These are phyloP conservation scores for Heliconius sara DNA, from an alignment of 2,888 invertebrate genomes.

Conservation along the genomic window DNA sequence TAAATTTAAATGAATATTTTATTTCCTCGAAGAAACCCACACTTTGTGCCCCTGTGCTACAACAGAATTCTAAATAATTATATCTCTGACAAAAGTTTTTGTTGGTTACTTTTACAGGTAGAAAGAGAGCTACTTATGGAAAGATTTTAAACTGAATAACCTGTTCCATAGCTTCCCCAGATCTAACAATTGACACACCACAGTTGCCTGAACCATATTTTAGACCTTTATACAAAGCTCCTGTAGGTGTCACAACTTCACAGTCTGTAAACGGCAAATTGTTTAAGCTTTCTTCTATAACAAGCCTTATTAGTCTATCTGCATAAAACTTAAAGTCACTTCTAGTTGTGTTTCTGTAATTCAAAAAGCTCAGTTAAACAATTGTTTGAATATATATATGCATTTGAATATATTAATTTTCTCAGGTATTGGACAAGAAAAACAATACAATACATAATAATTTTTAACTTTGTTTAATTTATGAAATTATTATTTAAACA, in stretches of 20 bases:
- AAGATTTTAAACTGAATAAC: constrained; percentile 57
- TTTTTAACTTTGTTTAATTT: too few relatives aligned
- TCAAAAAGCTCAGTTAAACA: neutral
- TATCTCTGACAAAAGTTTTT: too few relatives aligned
- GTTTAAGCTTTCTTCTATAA: constrained; percentile 99
- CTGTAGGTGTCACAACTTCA: constrained; percentile 96
- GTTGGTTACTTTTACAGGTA: too few relatives aligned
- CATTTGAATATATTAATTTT: neutral
- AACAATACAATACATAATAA: too few relatives aligned
- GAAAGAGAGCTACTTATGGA: too few relatives aligned
- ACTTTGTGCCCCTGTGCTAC: too few relatives aligned
- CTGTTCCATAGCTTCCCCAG: constrained; percentile 98
- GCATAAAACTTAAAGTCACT: constrained; percentile 99
- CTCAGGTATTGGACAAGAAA: neutral
- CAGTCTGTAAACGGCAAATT: constrained; percentile 97
- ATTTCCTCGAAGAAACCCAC: too few relatives aligned
- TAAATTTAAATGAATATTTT: too few relatives aligned
- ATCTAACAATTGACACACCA: constrained; percentile 97
- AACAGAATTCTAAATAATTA: too few relatives aligned
- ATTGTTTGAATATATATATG: neutral
- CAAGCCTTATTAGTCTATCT: constrained; percentile 97
- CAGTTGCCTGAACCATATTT: constrained; percentile 99
- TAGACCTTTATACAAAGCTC: constrained; percentile 94
- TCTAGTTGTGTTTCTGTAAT: constrained; percentile 92
- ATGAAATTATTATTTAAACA: neutral